Evolutionary conservation across 2,888 invertebrate species (phyloP).

Genomic region (Pyrgus malvae): DNA sequence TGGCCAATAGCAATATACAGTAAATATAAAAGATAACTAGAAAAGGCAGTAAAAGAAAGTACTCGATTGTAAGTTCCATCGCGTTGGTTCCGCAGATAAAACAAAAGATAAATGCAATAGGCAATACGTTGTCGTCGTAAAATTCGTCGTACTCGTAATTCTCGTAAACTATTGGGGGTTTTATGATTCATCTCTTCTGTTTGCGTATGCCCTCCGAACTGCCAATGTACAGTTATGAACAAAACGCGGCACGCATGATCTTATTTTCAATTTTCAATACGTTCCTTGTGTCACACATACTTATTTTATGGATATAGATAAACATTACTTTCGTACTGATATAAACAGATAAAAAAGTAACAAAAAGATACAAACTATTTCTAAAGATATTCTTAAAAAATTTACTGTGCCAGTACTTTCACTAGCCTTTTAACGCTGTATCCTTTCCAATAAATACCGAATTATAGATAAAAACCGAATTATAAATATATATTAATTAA

Average conservation of each 20-base stretch:
- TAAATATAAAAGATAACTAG: background rate
- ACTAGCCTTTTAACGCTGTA: too few relatives aligned
- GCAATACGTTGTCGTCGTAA: constrained; percentile 53
- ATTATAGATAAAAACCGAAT: too few relatives aligned
- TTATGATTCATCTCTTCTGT: constrained; percentile 77
- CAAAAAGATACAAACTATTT: too few relatives aligned
- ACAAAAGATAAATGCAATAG: constrained; percentile 38
- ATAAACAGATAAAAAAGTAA: too few relatives aligned
- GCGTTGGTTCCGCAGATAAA: constrained; percentile 25
- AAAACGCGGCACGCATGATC: constrained; percentile 8
- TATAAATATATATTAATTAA: too few relatives aligned
- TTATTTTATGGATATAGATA: too few relatives aligned
- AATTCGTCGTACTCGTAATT: constrained; percentile 68
- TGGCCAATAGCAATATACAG: background rate
- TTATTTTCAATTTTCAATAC: constrained; percentile 1
- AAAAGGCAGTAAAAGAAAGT: background rate
- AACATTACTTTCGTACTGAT: too few relatives aligned
- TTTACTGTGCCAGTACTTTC: too few relatives aligned
- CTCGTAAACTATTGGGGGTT: constrained; percentile 76
- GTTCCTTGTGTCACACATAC: background rate
- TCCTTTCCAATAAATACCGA: too few relatives aligned
- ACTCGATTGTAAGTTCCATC: constrained; percentile 14
- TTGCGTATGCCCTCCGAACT: constrained; percentile 56
- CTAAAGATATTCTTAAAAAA: too few relatives aligned
- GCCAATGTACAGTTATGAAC: constrained; percentile 48